Evolutionary conservation across 2,113 vertebrate genomes (phyloP), one percentile per base, ranked within the genome.

Genomic region (Syrrhaptes paradoxus): DNA sequence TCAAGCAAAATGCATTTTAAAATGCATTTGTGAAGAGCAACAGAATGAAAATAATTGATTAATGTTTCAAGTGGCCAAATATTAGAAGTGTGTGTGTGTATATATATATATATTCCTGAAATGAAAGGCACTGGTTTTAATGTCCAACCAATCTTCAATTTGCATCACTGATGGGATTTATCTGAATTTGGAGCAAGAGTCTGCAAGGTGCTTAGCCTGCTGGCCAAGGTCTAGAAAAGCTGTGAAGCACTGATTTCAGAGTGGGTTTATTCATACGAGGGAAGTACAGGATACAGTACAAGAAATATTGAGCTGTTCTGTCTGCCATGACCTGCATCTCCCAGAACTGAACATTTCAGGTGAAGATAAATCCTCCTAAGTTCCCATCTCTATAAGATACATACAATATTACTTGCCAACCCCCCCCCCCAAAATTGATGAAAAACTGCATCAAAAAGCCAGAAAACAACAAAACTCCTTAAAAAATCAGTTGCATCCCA

Each of bases 21-120:
- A 96, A 90, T 83, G 85, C 75, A 87, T 89, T 76, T 43, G 54
- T 51, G 77, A 71, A 83, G 63, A 91, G 87, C 29, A 90, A 94
- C 82, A 83, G 85, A 89, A 83, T 62, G 54, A 89, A 96, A 76
- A 91, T 70, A 87, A 54, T 87, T 89, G 74, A 91, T 83, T 62
- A 80, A 83, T 90, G 88, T 93, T 94, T 87, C n/a, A 96, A 94
- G 54, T 66, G 59, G 59, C 29, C 78, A 91, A 85, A 95, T 80
- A 89, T 51, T 83, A 87, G 8, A 92, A 72, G 13, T 41, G 9
- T 83, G 12, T 72, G 7, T 72, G 1, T 61, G 0, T 67, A n/a
- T 54, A 38, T 63, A 28, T n/a, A 46, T 29, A 12, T 46, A 49
- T 32, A 55, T 20, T 62, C 67, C 32, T 15, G 6, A 91, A 91